A percentile compares a stretch with the other conserved stretches of the same genome.
Evolutionary conservation across 1,140 invertebrate genomes (phyloP).

Genomic region (Drosophila fuyamai): DNA sequence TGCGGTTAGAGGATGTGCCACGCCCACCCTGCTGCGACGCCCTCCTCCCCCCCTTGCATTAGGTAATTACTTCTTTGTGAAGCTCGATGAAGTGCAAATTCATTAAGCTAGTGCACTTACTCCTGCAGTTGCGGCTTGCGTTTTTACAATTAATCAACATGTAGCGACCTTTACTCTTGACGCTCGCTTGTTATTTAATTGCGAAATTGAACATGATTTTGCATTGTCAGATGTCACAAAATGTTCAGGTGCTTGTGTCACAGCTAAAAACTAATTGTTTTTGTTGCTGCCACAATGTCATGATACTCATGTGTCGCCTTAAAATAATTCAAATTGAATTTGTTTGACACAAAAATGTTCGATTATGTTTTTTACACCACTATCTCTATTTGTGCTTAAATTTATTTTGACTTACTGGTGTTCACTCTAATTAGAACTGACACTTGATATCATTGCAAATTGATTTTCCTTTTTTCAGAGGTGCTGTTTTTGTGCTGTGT

Average conservation of each 20-base stretch:
- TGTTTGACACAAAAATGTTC: neutral
- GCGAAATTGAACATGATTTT: conserved; percentile 15
- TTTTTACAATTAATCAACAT: conserved; percentile 33
- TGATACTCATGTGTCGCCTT: neutral
- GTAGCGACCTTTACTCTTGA: neutral
- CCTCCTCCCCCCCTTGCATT: conserved; percentile 50
- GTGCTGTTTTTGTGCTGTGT: neutral
- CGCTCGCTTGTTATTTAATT: conserved; percentile 6
- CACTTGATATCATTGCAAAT: too few relatives aligned
- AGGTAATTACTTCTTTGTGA: conserved; percentile 80
- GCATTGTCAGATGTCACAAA: neutral
- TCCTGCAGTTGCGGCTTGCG: neutral
- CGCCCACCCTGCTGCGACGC: neutral
- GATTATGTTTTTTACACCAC: too few relatives aligned
- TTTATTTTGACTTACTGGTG: too few relatives aligned
- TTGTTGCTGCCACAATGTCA: too few relatives aligned
- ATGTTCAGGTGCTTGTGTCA: neutral
- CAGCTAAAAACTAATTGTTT: neutral
- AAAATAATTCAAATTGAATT: neutral
- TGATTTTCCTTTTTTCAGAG: too few relatives aligned
- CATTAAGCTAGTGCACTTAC: conserved; percentile 67
- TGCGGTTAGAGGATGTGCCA: conserved; percentile 34
- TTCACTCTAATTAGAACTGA: too few relatives aligned
- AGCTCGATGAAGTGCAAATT: conserved; percentile 69
- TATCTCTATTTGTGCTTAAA: too few relatives aligned